Base-by-base conservation (phyloP, 2,797 vertebrate species). In the Cyprinella venusta region DNA sequence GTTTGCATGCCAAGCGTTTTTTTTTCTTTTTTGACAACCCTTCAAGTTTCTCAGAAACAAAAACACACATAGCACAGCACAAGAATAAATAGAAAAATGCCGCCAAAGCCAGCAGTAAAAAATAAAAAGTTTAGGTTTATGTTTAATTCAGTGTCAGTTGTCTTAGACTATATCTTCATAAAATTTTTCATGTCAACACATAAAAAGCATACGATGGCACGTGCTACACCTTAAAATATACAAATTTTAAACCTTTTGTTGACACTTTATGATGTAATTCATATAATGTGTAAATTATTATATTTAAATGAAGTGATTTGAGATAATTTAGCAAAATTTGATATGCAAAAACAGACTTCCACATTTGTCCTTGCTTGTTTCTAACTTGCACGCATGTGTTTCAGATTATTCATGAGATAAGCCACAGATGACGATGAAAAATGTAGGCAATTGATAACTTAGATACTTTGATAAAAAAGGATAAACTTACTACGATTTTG, bases 401-500 rank as follows among this genome's bases (percentile, higher is more conserved):
- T 10, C 30, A 50, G 42, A 13, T 71, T 2, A 50, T 69, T 38
- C 63, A 71, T 36, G 8, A 45, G 36, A 68, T 63, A 42, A 30
- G 2, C 7, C n/a, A 40, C 26, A 56, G 13, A 56, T 38, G 15
- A 6, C 6, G 7, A 18, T 13, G 33, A 50, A 8, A 30, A 45
- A 74, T 63, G 12, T 6, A 54, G 24, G 24, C 13, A 8, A 76
- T 52, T 63, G 12, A 59, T 15, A 42, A 42, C 5, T 3, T 18
- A 33, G n/a, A n/a, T n/a, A n/a, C n/a, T n/a, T n/a, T n/a, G n/a
- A n/a, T n/a, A n/a, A 15, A 13, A 16, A 15, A 16, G 5, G 13
- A 24, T 15, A 30, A 84, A 91, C 92, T 94, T 90, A 95, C 48
- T 81, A 79, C 84, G n/a, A 84, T 82, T 40, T 80, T 77, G 75